Conservation (phyloP, 2,888 invertebrate genomes). For the Lottia scabra region DNA sequence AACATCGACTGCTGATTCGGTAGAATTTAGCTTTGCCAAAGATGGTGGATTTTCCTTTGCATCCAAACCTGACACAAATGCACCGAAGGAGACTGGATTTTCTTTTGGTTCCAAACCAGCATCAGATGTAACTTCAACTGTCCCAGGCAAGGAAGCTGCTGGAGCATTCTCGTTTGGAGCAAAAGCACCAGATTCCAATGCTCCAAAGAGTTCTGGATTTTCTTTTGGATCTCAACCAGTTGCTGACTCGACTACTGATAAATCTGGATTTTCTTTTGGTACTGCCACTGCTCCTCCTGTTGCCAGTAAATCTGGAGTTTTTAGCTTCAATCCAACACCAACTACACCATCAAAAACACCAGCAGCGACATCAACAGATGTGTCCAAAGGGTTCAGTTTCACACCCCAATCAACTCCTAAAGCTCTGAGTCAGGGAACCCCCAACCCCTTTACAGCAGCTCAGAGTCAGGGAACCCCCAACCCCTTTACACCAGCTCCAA, state of each 20-base stretch:
- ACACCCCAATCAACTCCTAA: constrained; percentile 16
- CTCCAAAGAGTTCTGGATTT: too few relatives aligned
- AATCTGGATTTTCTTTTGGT: constrained; percentile 2
- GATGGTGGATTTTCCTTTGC: constrained; percentile 15
- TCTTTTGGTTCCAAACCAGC: too few relatives aligned
- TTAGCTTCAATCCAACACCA: background rate
- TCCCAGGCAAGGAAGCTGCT: background rate
- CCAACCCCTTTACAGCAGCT: too few relatives aligned
- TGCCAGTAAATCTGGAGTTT: background rate
- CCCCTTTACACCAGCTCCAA: too few relatives aligned
- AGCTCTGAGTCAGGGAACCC: background rate
- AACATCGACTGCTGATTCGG: constrained; percentile 9
- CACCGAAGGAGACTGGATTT: background rate
- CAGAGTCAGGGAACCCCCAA: background rate
- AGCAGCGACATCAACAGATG: background rate
- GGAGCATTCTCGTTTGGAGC: background rate
- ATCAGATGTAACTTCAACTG: too few relatives aligned
- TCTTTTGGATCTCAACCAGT: background rate
- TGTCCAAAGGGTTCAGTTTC: constrained; percentile 8
- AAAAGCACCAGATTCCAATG: too few relatives aligned
- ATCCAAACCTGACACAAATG: background rate
- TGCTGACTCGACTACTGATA: constrained; percentile 10
- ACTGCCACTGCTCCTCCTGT: constrained; percentile 10
- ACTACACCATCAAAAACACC: background rate
- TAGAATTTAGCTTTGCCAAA: constrained; percentile 24